Evolutionary conservation across 2,797 vertebrate species (phyloP), one percentile per base, ranked within the genome.

Genomic region (Otolemur crassicaudatus): DNA sequence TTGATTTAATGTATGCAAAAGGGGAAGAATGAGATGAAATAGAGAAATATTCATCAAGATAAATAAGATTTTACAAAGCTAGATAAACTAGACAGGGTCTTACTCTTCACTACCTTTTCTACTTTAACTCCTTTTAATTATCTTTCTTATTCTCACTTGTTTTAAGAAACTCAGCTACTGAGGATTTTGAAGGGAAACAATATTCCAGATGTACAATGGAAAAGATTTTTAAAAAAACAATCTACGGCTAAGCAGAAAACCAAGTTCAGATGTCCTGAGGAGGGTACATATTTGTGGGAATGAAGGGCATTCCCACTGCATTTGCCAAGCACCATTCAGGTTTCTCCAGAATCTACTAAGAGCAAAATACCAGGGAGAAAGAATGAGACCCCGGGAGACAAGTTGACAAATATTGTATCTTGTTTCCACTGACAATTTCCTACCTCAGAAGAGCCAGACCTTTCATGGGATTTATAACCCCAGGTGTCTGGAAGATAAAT

Each of bases 1-100:
- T 65, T 91, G 98, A 96, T 46, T 90, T 97, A 97, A 94, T 97
- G 58, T 90, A 98, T 87, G 97, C 97, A 69, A 2, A 56, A 3
- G 75, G 92, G 40, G 19, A 96, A n/a, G 49, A 95, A 80, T 58
- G 73, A 87, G 83, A 69, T 85, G 82, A 98, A 98, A 96, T 69
- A 87, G 93, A 96, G 88, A 95, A 95, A 96, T 83, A 93, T 76
- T 90, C 88, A 60, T 77, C 72, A 87, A 94, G 67, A 82, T 70
- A 95, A 94, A 73, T 72, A 94, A 58, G 61, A 77, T 69, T 94
- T 75, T 87, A 40, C 65, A 91, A 94, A 95, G 63, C 70, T 89
- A 60, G 75, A 91, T 53, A 60, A 86, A 83, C 69, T 86, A 70
- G 27, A 23, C 37, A 25, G n/a, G 19, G 25, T 65, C 67, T 86